Conservation (phyloP, 2,797 vertebrate species). For the Corythornis leucogaster region DNA sequence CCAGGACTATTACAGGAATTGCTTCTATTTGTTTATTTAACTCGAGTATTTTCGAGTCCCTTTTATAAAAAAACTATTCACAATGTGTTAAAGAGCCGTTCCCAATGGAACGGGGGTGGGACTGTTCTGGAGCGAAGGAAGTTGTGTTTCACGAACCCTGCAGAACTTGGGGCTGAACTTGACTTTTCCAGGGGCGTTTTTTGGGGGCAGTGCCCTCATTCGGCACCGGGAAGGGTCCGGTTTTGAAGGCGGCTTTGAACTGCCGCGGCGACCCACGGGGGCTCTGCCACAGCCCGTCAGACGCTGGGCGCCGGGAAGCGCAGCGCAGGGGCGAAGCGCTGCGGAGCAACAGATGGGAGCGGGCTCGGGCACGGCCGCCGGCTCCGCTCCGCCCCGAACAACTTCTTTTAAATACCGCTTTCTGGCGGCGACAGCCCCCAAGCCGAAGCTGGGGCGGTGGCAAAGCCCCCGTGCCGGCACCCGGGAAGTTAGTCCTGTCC, state of each 20-base stretch:
- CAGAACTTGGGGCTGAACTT: not conserved
- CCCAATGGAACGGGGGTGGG: rapidly evolving
- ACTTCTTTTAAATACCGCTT: too few species aligned
- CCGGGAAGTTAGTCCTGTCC: not conserved
- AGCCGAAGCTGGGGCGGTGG: not conserved
- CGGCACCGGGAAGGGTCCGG: rapidly evolving
- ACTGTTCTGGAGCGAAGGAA: rapidly evolving
- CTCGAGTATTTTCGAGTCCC: rapidly evolving
- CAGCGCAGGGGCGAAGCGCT: not conserved
- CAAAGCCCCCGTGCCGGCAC: not conserved
- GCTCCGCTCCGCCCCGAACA: not conserved
- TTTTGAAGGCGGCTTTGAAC: not conserved
- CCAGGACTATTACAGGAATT: rapidly evolving
- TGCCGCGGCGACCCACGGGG: rapidly evolving
- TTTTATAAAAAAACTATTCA: rapidly evolving
- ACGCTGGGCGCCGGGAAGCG: not conserved
- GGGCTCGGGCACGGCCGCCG: not conserved
- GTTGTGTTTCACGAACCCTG: rapidly evolving
- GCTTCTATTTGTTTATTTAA: not conserved
- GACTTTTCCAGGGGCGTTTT: rapidly evolving
- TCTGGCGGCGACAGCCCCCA: not conserved
- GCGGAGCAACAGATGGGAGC: not conserved
- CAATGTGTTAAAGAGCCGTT: rapidly evolving
- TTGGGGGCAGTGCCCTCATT: rapidly evolving
- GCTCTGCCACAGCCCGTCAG: not conserved